These are phyloP conservation scores for Botia kubotai DNA, from an alignment of 2,797 vertebrate genomes.

Conservation along the genomic window DNA sequence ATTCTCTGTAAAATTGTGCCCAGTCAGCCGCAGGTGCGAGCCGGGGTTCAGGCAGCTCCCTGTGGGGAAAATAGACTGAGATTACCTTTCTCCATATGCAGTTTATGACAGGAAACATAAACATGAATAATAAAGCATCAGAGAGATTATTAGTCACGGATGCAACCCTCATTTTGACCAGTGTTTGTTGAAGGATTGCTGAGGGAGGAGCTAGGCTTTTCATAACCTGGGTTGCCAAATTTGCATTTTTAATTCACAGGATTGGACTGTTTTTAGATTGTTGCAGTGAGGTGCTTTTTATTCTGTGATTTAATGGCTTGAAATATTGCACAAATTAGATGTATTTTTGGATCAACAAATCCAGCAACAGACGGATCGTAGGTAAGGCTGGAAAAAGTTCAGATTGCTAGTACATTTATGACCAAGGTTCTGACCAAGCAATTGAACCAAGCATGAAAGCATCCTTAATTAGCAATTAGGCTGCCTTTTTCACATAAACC, in stretches of 20 bases:
- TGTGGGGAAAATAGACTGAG: conserved; percentile 30
- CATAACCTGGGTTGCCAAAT: background rate
- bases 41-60: conserved; percentile 14
- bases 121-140: conserved; percentile 33
- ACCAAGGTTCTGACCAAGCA: too few relatives aligned
- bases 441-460: too few relatives aligned
- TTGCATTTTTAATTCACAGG: too few relatives aligned
- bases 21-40: conserved; percentile 46
- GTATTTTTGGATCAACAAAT: too few relatives aligned
- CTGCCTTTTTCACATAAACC: background rate
- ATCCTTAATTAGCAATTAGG: background rate
- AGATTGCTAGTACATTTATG: too few relatives aligned
- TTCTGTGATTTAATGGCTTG: too few relatives aligned
- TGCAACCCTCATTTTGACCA: conserved; percentile 15
- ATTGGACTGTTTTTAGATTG: too few relatives aligned
- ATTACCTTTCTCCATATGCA: conserved; percentile 38
- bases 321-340: too few relatives aligned
- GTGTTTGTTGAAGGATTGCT: background rate
- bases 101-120: conserved; percentile 1
- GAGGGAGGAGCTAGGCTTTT: background rate
- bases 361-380: too few relatives aligned
- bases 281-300: too few relatives aligned
- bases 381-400: too few relatives aligned
- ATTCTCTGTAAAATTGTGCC: background rate
- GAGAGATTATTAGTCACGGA: conserved; percentile 11